phyloP scores from a whole-genome alignment of 2,888 invertebrate genomes.

The Drosophila neotestacea region DNA sequence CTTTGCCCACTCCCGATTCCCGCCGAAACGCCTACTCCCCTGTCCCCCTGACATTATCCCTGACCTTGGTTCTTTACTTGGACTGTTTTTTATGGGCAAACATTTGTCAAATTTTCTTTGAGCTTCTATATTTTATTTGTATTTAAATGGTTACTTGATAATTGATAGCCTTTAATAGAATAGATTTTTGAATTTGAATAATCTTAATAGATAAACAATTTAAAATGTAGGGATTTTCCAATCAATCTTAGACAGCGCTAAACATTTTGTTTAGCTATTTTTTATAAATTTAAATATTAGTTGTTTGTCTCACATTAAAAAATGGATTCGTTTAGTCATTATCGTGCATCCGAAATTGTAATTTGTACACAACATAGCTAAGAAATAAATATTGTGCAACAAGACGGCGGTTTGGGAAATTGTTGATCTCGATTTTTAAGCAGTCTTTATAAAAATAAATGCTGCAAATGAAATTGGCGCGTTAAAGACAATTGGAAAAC shows the following conservation, averaged over 20 bases:
- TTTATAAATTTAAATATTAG: too few relatives aligned
- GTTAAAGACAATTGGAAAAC: neutral
- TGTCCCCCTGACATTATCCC: neutral
- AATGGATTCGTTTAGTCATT: too few relatives aligned
- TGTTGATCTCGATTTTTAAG: too few relatives aligned
- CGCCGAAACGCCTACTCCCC: neutral
- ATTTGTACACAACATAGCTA: too few relatives aligned
- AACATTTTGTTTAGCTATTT: too few relatives aligned
- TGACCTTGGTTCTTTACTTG: slow-evolving; percentile 28
- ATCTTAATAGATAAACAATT: neutral
- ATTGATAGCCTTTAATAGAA: neutral
- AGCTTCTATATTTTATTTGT: neutral
- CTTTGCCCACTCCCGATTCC: neutral
- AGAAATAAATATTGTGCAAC: too few relatives aligned
- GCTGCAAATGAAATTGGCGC: neutral
- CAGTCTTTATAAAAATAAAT: too few relatives aligned
- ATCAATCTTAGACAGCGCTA: too few relatives aligned
- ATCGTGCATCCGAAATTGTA: too few relatives aligned
- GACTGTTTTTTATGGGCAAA: neutral
- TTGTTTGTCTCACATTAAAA: too few relatives aligned
- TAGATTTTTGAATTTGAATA: neutral
- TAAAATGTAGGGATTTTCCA: too few relatives aligned
- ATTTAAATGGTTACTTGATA: neutral
- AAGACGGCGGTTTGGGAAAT: too few relatives aligned
- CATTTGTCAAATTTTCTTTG: neutral